Base-by-base conservation (phyloP, 2,113 vertebrate species). In the Dromas ardeola region DNA sequence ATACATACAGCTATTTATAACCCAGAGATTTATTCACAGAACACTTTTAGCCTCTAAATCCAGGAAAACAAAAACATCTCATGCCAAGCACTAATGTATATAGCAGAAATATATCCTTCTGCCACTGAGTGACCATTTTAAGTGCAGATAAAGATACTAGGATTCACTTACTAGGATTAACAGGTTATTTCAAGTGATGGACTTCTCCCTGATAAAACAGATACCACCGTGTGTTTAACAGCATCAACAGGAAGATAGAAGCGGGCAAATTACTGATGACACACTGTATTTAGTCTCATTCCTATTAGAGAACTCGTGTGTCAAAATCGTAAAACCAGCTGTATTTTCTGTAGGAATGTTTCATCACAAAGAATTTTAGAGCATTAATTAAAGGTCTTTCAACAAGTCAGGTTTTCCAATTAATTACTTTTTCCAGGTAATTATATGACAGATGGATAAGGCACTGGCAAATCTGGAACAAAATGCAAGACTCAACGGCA, bases 351-450 rank as follows among this genome's bases (percentile, higher is more conserved):
- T 4, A 61, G 80, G 32, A 89, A 81, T 15, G 55, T 72, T 91
- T 91, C 73, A 95, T 76, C 73, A 79, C 76, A 72, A 93, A 95
- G 43, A 87, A 90, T 34, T 92, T 86, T 61, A 61, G 81, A 90
- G 71, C 22, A 2, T 86, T 96, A 95, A 97, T 90, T 95, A 90
- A 94, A 83, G 65, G 36, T 36, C 74, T 88, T 87, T 82, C 92
- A 94, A 85, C 87, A 90, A 95, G 93, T 92, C 55, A 50, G 18
- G 40, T 90, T 94, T 95, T 79, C 84, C 84, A 87, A 79, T 93
- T 96, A 96, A 96, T 85, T 91, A 85, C 84, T 94, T 92, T 53
- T 95, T 42, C 25, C 74, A 77, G n/a, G 56, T 94, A 97, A 97
- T 95, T 94, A 90, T 74, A 78, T 11, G 56, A 55, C 47, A 70